Conservation (phyloP, 2,797 vertebrate species). For the Liparis tanakae region DNA sequence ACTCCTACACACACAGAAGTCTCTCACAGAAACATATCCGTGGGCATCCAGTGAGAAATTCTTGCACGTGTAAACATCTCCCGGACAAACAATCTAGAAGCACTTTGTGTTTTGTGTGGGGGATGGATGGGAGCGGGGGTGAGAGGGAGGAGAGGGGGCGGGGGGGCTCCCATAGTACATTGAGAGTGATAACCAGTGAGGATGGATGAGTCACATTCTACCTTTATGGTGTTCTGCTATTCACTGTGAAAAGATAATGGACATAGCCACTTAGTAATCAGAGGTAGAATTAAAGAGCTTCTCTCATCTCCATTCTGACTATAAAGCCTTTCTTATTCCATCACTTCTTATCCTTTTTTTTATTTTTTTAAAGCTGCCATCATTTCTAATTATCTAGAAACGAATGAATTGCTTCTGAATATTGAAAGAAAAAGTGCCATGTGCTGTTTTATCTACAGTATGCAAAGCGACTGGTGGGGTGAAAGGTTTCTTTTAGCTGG, state of each 20-base stretch:
- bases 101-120: slow-evolving; percentile 55
- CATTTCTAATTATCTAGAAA: slow-evolving; percentile 75
- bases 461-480: slow-evolving; percentile 4
- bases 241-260: slow-evolving; percentile 80
- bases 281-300: slow-evolving; percentile 75
- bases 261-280: slow-evolving; percentile 79
- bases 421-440: slow-evolving; percentile 61
- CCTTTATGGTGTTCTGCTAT: slow-evolving; percentile 75
- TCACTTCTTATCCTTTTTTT: slow-evolving; percentile 51
- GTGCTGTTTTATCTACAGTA: slow-evolving; percentile 54
- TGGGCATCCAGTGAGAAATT: slow-evolving; percentile 12
- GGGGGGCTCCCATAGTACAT: slow-evolving; percentile 41
- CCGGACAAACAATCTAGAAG: slow-evolving; percentile 24
- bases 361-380: slow-evolving; percentile 59
- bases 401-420: slow-evolving; percentile 63
- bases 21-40: slow-evolving; percentile 16
- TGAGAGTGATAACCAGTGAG: slow-evolving; percentile 68
- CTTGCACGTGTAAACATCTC: slow-evolving; percentile 18
- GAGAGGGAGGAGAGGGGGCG: neutral
- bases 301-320: slow-evolving; percentile 72
- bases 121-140: slow-evolving; percentile 22
- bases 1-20: slow-evolving; percentile 36
- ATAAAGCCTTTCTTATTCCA: slow-evolving; percentile 74
- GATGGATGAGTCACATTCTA: slow-evolving; percentile 81
- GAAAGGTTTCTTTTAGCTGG: slow-evolving; percentile 10